These are phyloP conservation scores for Drosophila pallidifrons DNA, from an alignment of 1,140 invertebrate species.

Conservation along the genomic window DNA sequence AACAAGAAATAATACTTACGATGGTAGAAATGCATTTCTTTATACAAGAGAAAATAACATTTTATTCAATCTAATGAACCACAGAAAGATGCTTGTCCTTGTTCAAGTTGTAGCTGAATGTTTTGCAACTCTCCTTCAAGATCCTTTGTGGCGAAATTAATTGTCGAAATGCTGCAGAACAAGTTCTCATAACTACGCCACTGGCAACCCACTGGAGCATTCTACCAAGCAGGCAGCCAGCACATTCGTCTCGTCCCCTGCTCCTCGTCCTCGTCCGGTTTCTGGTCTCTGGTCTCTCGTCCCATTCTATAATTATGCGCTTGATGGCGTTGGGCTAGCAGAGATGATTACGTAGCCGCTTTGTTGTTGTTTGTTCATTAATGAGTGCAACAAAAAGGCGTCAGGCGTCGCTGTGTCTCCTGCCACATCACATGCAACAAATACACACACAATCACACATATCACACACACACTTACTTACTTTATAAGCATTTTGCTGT, in stretches of 20 bases:
- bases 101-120: background rate
- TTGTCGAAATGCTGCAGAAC: slow-evolving; percentile 15
- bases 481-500: slow-evolving; percentile 52
- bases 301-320: slow-evolving; percentile 73
- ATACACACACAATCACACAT: slow-evolving; percentile 17
- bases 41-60: background rate
- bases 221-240: slow-evolving; percentile 40
- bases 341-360: slow-evolving; percentile 75
- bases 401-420: slow-evolving; percentile 20
- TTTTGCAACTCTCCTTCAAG: background rate
- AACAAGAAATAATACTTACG: background rate
- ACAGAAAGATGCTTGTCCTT: background rate
- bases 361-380: slow-evolving; percentile 79
- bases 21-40: background rate
- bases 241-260: slow-evolving; percentile 34
- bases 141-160: slow-evolving; percentile 18
- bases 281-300: slow-evolving; percentile 18
- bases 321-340: slow-evolving; percentile 74
- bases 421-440: slow-evolving; percentile 17
- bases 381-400: slow-evolving; percentile 82
- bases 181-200: slow-evolving; percentile 39
- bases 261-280: background rate
- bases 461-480: slow-evolving; percentile 21
- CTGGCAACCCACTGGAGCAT: slow-evolving; percentile 34
- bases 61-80: background rate